Evolutionary conservation across 1,140 invertebrate species (phyloP).

Genomic region (Bombyx mandarina): DNA sequence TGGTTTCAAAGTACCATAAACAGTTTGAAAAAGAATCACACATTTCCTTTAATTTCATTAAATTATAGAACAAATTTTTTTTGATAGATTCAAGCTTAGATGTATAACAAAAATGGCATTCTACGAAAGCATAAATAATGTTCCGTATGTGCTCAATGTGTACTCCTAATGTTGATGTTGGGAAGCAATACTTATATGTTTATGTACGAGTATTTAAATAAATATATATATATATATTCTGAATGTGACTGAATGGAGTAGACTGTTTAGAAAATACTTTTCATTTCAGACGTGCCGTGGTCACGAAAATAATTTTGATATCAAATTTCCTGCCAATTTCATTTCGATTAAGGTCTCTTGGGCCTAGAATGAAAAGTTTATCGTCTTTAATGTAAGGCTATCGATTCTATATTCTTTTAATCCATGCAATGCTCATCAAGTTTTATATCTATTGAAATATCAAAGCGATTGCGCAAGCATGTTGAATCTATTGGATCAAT

Average conservation of each 20-base stretch:
- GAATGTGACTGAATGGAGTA: conserved; percentile 18
- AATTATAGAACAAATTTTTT: not conserved
- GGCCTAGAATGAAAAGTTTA: conserved; percentile 49
- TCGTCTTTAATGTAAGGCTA: conserved; percentile 12
- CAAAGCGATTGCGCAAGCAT: conserved; percentile 47
- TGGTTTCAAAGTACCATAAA: too few species aligned
- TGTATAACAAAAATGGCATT: conserved; percentile 15
- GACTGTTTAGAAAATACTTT: conserved; percentile 34
- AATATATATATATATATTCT: too few species aligned
- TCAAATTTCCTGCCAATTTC: conserved; percentile 36
- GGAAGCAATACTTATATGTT: conserved; percentile 1
- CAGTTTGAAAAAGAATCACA: too few species aligned
- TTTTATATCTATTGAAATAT: conserved; percentile 26
- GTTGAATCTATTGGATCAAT: conserved; percentile 27
- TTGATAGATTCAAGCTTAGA: conserved; percentile 9
- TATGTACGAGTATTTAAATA: not conserved
- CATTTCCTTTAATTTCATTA: too few species aligned
- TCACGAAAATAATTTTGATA: conserved; percentile 5
- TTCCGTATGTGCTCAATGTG: conserved; percentile 19
- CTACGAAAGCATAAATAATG: conserved; percentile 28
- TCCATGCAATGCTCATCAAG: conserved; percentile 36
- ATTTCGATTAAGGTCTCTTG: conserved; percentile 19
- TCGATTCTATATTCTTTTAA: conserved; percentile 20
- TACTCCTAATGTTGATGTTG: conserved; percentile 7
- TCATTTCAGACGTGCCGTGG: conserved; percentile 40